Percentiles rank a stretch among this genome's conserved stretches.
Conservation (phyloP, 1,140 invertebrate genomes). For the Homalodisca vitripennis region DNA sequence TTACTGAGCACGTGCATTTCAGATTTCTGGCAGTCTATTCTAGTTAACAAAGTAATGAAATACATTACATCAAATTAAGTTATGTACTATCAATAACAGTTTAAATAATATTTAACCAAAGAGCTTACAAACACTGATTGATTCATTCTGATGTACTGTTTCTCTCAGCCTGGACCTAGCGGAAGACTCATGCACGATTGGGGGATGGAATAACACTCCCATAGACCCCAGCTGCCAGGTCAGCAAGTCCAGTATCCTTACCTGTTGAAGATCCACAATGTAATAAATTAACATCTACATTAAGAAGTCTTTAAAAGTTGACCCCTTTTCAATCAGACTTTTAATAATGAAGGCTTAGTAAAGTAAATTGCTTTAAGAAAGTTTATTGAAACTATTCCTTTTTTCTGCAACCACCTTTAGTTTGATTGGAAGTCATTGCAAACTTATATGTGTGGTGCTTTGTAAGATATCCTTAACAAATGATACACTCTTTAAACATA, state of each 20-base stretch:
- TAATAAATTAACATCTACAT: background rate
- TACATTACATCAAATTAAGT: background rate
- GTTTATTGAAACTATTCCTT: background rate
- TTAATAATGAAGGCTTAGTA: background rate
- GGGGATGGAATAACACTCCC: background rate
- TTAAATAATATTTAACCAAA: background rate
- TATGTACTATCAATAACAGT: too few species aligned
- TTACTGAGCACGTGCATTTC: background rate
- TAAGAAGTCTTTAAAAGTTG: background rate
- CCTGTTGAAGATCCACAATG: background rate
- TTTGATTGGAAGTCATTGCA: background rate
- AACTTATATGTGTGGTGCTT: background rate
- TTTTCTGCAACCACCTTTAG: background rate
- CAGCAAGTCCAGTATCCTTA: slow-evolving; percentile 12
- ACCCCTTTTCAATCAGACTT: background rate
- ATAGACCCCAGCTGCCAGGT: background rate
- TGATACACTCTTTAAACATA: too few species aligned
- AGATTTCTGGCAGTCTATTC: background rate
- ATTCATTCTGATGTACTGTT: background rate
- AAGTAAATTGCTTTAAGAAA: background rate
- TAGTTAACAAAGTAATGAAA: background rate
- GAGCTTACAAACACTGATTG: background rate
- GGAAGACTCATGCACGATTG: background rate
- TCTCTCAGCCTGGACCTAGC: background rate
- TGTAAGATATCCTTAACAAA: too few species aligned